These are phyloP conservation scores for Rhipidura dahli DNA, from an alignment of 2,113 vertebrate genomes.

Conservation along the genomic window DNA sequence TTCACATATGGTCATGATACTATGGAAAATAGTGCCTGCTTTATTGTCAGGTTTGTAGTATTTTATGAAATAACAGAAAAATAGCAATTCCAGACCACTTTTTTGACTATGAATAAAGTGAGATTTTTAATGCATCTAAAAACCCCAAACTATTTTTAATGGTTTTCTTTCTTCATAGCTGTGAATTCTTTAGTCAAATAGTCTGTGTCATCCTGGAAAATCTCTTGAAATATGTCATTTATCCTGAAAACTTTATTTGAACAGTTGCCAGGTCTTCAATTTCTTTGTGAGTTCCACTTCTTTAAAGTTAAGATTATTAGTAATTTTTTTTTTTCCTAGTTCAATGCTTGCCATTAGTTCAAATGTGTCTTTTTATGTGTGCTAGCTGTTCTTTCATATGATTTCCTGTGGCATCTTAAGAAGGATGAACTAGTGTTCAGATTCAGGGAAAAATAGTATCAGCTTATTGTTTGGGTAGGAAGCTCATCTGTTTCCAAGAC, in stretches of 20 bases:
- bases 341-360: not conserved
- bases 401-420: not conserved
- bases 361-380: not conserved
- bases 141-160: not conserved
- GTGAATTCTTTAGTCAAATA: not conserved
- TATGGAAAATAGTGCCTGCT: not conserved
- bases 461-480: not conserved
- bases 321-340: not conserved
- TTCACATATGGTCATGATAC: not conserved
- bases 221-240: not conserved
- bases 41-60: not conserved
- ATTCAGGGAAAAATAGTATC: not conserved
- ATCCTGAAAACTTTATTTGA: not conserved
- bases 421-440: not conserved
- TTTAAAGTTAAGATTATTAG: not conserved
- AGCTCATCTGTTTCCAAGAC: not conserved
- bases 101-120: not conserved
- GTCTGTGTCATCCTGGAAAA: not conserved
- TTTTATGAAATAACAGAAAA: not conserved
- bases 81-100: not conserved
- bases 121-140: not conserved
- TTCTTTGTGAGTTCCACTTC: not conserved
- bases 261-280: not conserved
- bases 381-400: not conserved
- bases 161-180: not conserved